Base-by-base conservation (phyloP, 37 sponge, comb jelly and placozoan species). In the Corticium candelabrum region DNA sequence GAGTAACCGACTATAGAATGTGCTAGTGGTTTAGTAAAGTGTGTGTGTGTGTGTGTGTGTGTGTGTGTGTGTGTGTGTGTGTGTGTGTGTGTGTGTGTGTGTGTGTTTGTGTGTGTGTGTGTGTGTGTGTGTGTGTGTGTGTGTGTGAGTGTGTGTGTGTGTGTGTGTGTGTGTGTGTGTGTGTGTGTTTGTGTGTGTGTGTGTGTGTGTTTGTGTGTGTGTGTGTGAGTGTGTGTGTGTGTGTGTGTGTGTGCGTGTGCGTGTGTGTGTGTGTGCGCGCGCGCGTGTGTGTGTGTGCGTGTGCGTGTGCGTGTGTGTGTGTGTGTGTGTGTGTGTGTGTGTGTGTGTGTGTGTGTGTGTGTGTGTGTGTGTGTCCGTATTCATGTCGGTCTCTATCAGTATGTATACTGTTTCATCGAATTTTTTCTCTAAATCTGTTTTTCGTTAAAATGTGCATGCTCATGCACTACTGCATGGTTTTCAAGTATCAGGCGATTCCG, bases 251-350 rank as follows among this genome's bases (percentile, higher is more conserved):
- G 75, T 74, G 75, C 37, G 75, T 34, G 37, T 74, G 37, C 34
- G 37, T 31, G 35, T 74, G 75, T 74, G 75, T 29, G 37, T 32
- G 37, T 74, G 37, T 34, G 75, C 38, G 75, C 38, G 75, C 38
- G 34, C 38, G 75, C 38, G 75, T 74, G 75, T 74, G 75, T 74
- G 75, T 34, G 37, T 34, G 37, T 40, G 34, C 34, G 3, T 5
- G 2, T 33, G 7, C 37, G 37, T 31, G 35, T 74, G 75, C 38
- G 75, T 29, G 37, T 74, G 34, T 74, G 75, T 3, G 75, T 74
- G 75, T 74, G 75, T 74, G 75, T 74, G 75, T 74, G 37, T 74
- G 75, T 74, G 75, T 31, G 75, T 31, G 37, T 74, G 75, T 74
- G 75, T 74, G 37, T 74, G 62, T 50, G 62, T 50, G 62, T 50